phyloP scores from a whole-genome alignment of 2,113 vertebrate species.

The Serinus canaria region DNA sequence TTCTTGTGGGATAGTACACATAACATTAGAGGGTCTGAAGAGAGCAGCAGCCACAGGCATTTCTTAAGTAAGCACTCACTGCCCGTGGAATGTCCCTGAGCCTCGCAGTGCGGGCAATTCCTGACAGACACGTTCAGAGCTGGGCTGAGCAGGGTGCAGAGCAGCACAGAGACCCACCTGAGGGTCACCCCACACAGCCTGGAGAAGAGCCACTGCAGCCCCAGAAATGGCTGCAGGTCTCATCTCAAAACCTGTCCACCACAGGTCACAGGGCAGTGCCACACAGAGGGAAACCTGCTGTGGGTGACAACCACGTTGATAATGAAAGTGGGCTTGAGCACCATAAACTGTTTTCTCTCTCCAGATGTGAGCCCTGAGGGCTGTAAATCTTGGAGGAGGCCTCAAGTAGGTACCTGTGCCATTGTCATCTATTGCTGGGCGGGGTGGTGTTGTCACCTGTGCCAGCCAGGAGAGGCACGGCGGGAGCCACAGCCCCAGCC shows the following conservation, averaged over 20 bases:
- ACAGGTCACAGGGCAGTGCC: rapidly evolving
- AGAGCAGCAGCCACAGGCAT: neutral
- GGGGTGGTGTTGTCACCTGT: neutral
- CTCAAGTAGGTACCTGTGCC: neutral
- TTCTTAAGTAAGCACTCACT: neutral
- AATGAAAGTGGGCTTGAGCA: neutral
- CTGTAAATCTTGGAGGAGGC: neutral
- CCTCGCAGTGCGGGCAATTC: neutral
- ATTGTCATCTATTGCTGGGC: neutral
- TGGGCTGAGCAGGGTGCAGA: neutral
- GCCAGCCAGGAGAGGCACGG: neutral
- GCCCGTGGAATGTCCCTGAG: neutral
- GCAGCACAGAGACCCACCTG: neutral
- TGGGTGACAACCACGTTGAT: rapidly evolving
- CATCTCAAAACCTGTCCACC: neutral
- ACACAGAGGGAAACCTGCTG: neutral
- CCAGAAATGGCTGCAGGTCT: neutral
- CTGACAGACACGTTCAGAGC: rapidly evolving
- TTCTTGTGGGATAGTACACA: neutral
- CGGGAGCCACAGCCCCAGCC: neutral
- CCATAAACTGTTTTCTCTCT: neutral
- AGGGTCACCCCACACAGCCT: neutral
- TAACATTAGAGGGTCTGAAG: neutral
- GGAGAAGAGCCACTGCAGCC: neutral
- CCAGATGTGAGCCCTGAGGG: neutral